A percentile compares a stretch with the other conserved stretches of the same genome.
Conservation (phyloP, 2,888 invertebrate species). For the Drosophila merina region DNA sequence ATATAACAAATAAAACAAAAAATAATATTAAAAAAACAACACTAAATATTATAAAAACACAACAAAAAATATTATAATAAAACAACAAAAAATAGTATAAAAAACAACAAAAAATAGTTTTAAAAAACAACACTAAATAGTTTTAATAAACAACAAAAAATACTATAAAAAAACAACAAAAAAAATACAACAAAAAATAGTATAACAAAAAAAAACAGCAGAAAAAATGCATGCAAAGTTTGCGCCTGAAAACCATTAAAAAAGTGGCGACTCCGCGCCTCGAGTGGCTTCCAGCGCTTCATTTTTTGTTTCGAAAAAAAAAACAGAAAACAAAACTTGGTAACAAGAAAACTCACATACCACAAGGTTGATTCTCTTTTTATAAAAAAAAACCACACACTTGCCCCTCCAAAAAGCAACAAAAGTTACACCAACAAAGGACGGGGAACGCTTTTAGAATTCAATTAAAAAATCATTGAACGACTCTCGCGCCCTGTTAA, state of each 20-base stretch:
- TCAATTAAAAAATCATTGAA: slow-evolving; percentile 83
- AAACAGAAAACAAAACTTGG: slow-evolving; percentile 4
- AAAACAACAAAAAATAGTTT: too few relatives aligned
- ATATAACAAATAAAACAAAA: slow-evolving; percentile 10
- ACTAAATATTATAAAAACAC: too few relatives aligned
- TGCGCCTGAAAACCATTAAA: slow-evolving; percentile 48
- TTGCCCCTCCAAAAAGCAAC: slow-evolving; percentile 60
- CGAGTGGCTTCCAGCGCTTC: slow-evolving; percentile 25
- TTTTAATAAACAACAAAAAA: too few relatives aligned
- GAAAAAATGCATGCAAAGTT: slow-evolving; percentile 45
- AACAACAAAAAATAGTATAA: too few relatives aligned
- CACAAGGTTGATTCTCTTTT: slow-evolving; percentile 51
- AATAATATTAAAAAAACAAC: too few relatives aligned
- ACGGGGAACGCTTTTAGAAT: slow-evolving; percentile 81
- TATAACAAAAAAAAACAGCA: slow-evolving; percentile 28
- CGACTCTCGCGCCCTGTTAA: slow-evolving; percentile 62
- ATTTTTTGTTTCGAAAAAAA: slow-evolving; percentile 16
- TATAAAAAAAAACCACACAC: slow-evolving; percentile 40
- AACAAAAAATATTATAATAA: too few relatives aligned
- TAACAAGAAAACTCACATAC: slow-evolving; percentile 38
- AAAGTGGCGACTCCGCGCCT: slow-evolving; percentile 40
- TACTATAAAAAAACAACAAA: too few relatives aligned
- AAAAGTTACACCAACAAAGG: slow-evolving; percentile 41
- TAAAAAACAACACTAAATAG: too few relatives aligned
- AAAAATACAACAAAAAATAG: too few relatives aligned